These are phyloP conservation scores for Pentalonia nigronervosa DNA, from an alignment of 1,140 invertebrate genomes.

Conservation along the genomic window DNA sequence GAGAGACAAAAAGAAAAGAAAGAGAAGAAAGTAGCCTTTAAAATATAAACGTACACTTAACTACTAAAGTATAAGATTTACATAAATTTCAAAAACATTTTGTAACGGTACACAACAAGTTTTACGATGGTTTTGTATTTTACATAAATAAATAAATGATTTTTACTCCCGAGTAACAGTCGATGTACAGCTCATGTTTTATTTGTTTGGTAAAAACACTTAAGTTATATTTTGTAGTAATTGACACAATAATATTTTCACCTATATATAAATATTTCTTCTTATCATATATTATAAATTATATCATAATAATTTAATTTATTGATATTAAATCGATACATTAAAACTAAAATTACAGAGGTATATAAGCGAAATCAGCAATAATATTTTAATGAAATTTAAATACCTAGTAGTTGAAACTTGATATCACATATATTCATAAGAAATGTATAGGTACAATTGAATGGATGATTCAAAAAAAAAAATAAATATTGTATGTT, in stretches of 20 bases:
- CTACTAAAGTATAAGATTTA: not conserved
- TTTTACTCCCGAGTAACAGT: not conserved
- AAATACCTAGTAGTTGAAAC: not conserved
- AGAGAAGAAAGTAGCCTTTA: not conserved
- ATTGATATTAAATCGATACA: not conserved
- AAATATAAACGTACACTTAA: not conserved
- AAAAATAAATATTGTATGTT: not conserved
- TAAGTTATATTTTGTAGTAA: not conserved
- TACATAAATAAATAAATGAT: not conserved
- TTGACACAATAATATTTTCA: not conserved
- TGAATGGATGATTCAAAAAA: not conserved
- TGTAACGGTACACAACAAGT: conserved; percentile 3
- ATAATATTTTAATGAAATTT: not conserved
- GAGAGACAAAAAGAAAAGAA: not conserved
- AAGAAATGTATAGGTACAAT: not conserved
- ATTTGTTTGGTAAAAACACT: not conserved
- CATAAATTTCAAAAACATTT: conserved; percentile 22
- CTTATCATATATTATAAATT: not conserved
- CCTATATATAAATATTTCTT: not conserved
- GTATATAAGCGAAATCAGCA: not conserved
- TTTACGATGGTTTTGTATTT: conserved; percentile 1
- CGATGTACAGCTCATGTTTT: not conserved
- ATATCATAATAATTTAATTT: not conserved
- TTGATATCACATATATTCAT: no score
- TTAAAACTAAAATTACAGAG: not conserved